Evolutionary conservation across 1,140 invertebrate genomes (phyloP), one percentile per base, ranked within the genome.

Genomic region (Drosophila pachea): DNA sequence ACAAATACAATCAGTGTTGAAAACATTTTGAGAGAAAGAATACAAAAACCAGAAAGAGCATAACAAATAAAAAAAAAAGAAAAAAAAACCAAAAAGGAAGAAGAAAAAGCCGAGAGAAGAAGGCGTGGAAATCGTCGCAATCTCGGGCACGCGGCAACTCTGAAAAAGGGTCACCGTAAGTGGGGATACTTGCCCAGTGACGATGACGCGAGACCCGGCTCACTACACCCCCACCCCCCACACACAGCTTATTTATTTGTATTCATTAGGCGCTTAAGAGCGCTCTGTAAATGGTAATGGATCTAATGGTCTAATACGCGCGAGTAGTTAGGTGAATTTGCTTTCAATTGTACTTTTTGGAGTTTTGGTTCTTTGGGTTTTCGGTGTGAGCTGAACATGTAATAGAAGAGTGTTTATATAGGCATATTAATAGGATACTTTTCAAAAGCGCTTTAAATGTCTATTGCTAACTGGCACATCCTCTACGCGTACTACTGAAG

Each of bases 1-100:
- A 89, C 74, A 77, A 87, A 88, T 81, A 89, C 87, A 89, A 89
- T 89, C 87, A 89, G 76, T 89, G 81, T 89, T 89, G 64, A 87
- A 86, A 88, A 88, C 81, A 86, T 87, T 81, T 81, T 72, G 81
- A 74, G 70, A 70, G 72, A 69, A 81, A 77, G 68, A 68, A 52
- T 50, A 56, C 63, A 48, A 16, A 42, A 48, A 54, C 59, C 53
- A 14, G 53, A 65, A 61, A 38, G 31, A 68, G 61, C 53, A 47
- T 14, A 35, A 33, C 29, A 9, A 52, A 36, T 59, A 45, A 35
- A 43, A 62, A 47, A 50, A 50, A 36, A 64, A 45, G 32, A 43
- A 62, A 47, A 50, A 50, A 35, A 69, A 54, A 42, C 54, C 1
- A 22, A 56, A 74, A 74, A 55, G 33, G 49, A 67, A 64, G 3